Base-by-base conservation (phyloP, 2,888 invertebrate genomes). In the Macrosoma leucophasiata region DNA sequence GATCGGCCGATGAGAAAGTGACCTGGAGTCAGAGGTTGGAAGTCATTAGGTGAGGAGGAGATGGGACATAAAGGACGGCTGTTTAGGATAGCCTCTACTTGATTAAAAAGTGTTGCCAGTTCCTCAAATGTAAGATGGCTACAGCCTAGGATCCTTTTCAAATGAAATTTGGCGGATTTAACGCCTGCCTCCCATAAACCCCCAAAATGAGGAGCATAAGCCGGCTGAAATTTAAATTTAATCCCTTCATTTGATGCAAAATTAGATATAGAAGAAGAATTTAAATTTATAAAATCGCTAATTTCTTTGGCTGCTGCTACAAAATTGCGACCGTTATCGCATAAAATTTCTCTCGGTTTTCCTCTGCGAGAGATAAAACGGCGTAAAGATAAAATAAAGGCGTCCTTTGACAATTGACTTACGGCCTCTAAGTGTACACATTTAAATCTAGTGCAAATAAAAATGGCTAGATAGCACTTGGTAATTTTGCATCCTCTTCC, bases 21-120 rank as follows among this genome's bases (percentile, higher is more conserved):
- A 8, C 36, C 43, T 3, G 39, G 43, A 1, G 36, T 39, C 3
- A 38, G 29, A 2, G 28, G 32, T 15, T 39, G 34, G 4, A 40
- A 15, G 20, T 52, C 23, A 53, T 53, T 15, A 50, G 49, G 63
- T 58, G 64, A 41, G 55, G 62, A 35, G 6, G 33, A 33, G 15
- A 37, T 12, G 7, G 39, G 34, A 22, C 30, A 31, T 6, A 43
- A 20, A 5, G 43, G 43, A n/a, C 43, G 28, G 3, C 31, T 39
- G 17, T 43, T 43, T 5, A 43, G 20, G 9, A 21, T 13, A 6
- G 31, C 45, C 22, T 48, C 47, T 3, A 54, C 50, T 32, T 46
- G 50, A 1, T 29, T 36, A 8, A 55, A 49, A 4, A 29, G 8
- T 4, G 29, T 29, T 7, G 29, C 29, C 9, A 29, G 21, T 13